Conservation (phyloP, 2,113 vertebrate species). For the Pterophyllum scalare region DNA sequence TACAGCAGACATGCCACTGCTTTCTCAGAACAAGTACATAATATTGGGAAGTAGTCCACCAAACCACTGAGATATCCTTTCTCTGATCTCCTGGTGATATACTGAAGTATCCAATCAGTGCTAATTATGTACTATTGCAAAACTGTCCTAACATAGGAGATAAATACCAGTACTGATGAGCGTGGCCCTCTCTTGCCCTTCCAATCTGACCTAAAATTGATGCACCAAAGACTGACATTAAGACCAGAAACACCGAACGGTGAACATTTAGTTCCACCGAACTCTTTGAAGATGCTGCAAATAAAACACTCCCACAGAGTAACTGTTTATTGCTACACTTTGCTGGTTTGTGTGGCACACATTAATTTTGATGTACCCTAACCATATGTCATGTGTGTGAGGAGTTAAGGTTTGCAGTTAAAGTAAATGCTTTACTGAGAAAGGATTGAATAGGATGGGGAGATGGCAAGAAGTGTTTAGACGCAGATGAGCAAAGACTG, state of each 20-base stretch:
- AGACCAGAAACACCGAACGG: neutral
- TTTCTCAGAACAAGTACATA: neutral
- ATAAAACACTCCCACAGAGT: conserved; percentile 8
- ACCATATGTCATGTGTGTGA: neutral
- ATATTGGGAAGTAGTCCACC: neutral
- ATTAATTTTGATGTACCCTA: conserved; percentile 33
- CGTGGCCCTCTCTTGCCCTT: conserved; percentile 60
- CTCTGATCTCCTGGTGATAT: conserved; percentile 42
- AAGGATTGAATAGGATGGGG: conserved; percentile 26
- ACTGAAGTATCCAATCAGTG: conserved; percentile 66
- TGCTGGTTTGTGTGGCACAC: conserved; percentile 11
- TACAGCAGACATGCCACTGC: neutral
- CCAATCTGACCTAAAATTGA: conserved; percentile 43
- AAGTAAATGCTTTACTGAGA: neutral
- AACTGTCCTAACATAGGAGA: conserved; percentile 75
- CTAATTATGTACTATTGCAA: conserved; percentile 53
- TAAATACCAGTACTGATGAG: conserved; percentile 67
- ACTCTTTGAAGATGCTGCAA: conserved; percentile 9
- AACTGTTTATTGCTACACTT: neutral
- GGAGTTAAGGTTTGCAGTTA: conserved; percentile 19
- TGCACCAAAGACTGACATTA: conserved; percentile 16
- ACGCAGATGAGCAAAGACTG: conserved; percentile 68
- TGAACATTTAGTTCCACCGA: conserved; percentile 4
- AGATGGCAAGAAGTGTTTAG: conserved; percentile 62
- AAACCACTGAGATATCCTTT: conserved; percentile 24